Conservation (phyloP, 2,113 vertebrate species). For the Oxygymnocypris stewartii region DNA sequence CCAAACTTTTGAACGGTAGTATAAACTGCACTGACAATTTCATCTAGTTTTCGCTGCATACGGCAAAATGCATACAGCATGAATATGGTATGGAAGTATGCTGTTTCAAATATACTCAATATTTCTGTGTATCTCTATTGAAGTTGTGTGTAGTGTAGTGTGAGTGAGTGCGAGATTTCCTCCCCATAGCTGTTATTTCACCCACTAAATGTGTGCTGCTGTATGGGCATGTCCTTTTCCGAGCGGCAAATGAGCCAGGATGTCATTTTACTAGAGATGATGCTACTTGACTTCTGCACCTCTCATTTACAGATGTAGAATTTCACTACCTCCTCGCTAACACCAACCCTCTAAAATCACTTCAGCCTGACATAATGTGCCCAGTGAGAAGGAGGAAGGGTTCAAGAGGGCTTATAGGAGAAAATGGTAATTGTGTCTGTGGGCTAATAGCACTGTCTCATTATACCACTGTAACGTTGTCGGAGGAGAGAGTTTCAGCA, state of each 20-base stretch:
- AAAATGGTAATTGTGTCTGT: conserved; percentile 39
- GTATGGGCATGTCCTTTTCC: conserved; percentile 9
- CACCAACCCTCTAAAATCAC: conserved; percentile 38
- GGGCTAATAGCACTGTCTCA: conserved; percentile 60
- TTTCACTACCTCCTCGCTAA: conserved; percentile 29
- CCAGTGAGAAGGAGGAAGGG: background rate
- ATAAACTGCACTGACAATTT: too few species aligned
- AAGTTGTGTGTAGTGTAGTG: background rate
- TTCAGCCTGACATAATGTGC: conserved; percentile 43
- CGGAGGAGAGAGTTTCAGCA: conserved; percentile 3
- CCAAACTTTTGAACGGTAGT: too few species aligned
- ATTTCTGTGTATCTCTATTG: background rate
- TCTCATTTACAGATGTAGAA: conserved; percentile 40
- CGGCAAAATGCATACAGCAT: background rate
- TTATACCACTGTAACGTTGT: conserved; percentile 58
- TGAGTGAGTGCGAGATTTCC: background rate
- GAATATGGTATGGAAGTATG: background rate
- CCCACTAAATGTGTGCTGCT: background rate
- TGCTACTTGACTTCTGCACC: conserved; percentile 35
- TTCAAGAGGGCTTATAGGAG: conserved; percentile 55
- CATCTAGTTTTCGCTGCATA: background rate
- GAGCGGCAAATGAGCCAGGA: conserved; percentile 27
- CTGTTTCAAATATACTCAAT: background rate
- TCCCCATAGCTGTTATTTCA: conserved; percentile 16
- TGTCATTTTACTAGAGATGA: conserved; percentile 42